These are phyloP conservation scores for Rhea americana DNA, from an alignment of 2,113 vertebrate species.

Conservation along the genomic window DNA sequence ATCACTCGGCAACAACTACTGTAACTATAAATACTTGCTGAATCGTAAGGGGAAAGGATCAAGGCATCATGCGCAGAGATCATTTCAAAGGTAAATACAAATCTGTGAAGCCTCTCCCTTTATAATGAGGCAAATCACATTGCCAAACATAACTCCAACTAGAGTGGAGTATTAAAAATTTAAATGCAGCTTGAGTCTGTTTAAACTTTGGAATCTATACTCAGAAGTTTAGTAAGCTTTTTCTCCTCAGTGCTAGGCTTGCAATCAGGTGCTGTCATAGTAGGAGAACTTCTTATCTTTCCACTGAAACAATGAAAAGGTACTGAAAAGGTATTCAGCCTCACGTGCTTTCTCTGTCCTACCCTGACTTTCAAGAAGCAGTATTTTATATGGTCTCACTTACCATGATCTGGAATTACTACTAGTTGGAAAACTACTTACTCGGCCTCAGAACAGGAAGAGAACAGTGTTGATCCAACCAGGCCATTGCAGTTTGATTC, in stretches of 20 bases:
- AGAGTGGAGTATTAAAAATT: neutral
- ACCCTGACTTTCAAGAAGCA: neutral
- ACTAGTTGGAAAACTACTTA: slow-evolving; percentile 75
- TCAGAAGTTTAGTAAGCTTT: neutral
- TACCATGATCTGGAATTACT: neutral
- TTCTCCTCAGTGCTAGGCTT: neutral
- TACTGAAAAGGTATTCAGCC: neutral
- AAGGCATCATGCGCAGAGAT: neutral
- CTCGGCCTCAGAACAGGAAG: slow-evolving; percentile 91
- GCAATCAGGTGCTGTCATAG: neutral
- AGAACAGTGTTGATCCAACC: slow-evolving; percentile 91
- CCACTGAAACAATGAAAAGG: neutral
- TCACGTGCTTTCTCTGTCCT: neutral
- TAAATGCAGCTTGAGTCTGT: neutral
- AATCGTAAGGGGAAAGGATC: neutral
- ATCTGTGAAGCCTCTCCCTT: neutral
- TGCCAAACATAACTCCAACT: neutral
- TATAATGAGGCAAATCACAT: neutral
- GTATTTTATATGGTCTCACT: neutral
- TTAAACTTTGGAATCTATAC: neutral
- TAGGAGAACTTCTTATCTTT: slow-evolving; percentile 5
- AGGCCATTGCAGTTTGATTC: slow-evolving; percentile 85
- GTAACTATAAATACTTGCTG: neutral
- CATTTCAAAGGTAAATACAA: neutral
- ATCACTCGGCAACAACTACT: neutral